These are phyloP conservation scores for Heterotilapia buettikoferi DNA, from an alignment of 2,113 vertebrate genomes.

Conservation along the genomic window DNA sequence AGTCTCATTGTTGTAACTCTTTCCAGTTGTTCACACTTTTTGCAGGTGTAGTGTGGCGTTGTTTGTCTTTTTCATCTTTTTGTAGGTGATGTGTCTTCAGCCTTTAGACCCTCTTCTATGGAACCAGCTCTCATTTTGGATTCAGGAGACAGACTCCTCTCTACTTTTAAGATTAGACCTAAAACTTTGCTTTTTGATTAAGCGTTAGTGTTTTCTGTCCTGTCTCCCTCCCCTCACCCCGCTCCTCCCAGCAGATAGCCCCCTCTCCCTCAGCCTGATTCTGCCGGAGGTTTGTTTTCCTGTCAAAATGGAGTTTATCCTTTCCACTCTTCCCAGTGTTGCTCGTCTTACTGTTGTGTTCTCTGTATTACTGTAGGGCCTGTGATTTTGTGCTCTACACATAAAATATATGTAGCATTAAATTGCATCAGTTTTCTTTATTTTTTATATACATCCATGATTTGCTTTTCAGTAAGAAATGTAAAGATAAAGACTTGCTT, in stretches of 20 bases:
- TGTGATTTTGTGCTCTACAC: not conserved
- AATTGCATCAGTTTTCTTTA: not conserved
- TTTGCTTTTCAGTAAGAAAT: not conserved
- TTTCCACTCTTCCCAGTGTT: not conserved
- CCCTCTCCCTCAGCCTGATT: too few species aligned
- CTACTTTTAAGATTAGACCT: not conserved
- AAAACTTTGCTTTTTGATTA: not conserved
- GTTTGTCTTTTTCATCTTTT: not conserved
- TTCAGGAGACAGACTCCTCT: not conserved
- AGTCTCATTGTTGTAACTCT: not conserved
- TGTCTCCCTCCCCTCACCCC: not conserved
- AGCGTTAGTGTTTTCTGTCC: not conserved
- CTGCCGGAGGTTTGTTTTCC: not conserved
- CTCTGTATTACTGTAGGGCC: not conserved
- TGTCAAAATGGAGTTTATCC: not conserved
- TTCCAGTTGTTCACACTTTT: not conserved
- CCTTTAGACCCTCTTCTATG: not conserved
- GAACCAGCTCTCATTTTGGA: not conserved
- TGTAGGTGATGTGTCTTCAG: not conserved
- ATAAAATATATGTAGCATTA: not conserved
- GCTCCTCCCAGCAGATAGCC: not conserved
- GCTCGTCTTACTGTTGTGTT: not conserved
- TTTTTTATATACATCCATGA: fast-evolving
- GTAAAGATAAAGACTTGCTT: not conserved
- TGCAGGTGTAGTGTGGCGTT: not conserved